Evolutionary conservation across 2,113 vertebrate species (phyloP).

Genomic region (Setophaga coronata): DNA sequence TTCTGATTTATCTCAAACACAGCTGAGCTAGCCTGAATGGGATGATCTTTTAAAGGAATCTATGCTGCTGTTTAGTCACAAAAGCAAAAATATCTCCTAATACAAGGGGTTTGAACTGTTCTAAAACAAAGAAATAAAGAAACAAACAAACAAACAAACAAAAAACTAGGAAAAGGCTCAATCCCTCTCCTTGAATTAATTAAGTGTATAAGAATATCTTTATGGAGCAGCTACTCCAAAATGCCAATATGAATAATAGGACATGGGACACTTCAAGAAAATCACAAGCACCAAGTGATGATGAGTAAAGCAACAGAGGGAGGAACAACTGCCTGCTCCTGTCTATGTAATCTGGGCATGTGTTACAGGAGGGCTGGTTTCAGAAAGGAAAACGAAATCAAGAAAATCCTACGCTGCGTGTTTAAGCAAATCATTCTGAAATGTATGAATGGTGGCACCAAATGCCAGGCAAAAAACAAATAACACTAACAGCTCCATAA

Average conservation of each 20-base stretch:
- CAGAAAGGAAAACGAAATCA: constrained; percentile 24
- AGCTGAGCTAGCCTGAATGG: neutral
- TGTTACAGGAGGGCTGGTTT: neutral
- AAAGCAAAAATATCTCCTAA: constrained; percentile 10
- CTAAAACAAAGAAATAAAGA: neutral
- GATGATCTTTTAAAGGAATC: neutral
- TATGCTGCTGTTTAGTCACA: neutral
- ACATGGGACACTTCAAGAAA: neutral
- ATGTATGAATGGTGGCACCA: constrained; percentile 23
- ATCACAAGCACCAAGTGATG: neutral
- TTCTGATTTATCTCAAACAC: neutral
- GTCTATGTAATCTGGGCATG: neutral
- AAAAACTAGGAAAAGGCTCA: neutral
- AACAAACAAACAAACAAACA: neutral
- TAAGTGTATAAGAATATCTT: neutral
- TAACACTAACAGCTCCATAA: constrained; percentile 52
- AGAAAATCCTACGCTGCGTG: neutral
- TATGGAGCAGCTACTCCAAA: neutral
- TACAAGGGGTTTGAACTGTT: neutral
- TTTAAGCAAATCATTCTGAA: constrained; percentile 41
- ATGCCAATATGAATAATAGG: neutral
- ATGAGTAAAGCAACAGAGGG: neutral
- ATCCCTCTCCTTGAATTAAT: neutral
- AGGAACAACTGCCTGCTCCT: neutral
- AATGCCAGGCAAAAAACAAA: constrained; percentile 59